Conservation (phyloP, 53 echinoderm and acorn worm species). For the Glandiceps talaboti region DNA sequence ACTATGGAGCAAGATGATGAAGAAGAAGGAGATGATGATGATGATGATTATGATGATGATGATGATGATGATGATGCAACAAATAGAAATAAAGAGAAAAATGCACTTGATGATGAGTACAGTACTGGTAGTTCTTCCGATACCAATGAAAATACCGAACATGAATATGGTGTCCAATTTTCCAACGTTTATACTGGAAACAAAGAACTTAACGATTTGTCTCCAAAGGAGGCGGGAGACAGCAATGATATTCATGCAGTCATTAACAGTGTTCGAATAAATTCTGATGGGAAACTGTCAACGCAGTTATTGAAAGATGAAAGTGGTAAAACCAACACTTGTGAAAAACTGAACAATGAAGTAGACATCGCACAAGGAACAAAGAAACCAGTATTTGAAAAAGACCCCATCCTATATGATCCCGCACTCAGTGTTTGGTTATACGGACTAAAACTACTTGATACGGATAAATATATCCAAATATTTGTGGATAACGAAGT, state of each 20-base stretch:
- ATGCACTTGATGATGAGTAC: background rate
- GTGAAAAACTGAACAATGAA: background rate
- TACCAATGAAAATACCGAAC: no score
- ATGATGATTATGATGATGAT: background rate
- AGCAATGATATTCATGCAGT: background rate
- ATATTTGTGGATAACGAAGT: constrained; percentile 13
- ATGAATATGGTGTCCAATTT: no score
- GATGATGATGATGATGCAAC: background rate
- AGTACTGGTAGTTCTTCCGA: background rate
- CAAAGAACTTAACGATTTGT: no score
- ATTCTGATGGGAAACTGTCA: no score
- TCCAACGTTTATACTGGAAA: no score
- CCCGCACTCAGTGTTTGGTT: constrained; percentile 22
- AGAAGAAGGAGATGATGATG: background rate
- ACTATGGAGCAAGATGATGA: background rate
- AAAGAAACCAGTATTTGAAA: background rate
- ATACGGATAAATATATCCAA: constrained; percentile 21
- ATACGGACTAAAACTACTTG: constrained; percentile 23
- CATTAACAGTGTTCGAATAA: background rate
- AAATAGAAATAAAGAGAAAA: background rate
- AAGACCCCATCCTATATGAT: constrained; percentile 1
- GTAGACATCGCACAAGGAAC: background rate
- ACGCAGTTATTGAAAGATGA: no score
- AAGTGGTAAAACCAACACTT: background rate
- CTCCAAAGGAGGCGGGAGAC: background rate